Evolutionary conservation across 2,888 invertebrate genomes (phyloP).

Genomic region (Gisinianus flammeolus): DNA sequence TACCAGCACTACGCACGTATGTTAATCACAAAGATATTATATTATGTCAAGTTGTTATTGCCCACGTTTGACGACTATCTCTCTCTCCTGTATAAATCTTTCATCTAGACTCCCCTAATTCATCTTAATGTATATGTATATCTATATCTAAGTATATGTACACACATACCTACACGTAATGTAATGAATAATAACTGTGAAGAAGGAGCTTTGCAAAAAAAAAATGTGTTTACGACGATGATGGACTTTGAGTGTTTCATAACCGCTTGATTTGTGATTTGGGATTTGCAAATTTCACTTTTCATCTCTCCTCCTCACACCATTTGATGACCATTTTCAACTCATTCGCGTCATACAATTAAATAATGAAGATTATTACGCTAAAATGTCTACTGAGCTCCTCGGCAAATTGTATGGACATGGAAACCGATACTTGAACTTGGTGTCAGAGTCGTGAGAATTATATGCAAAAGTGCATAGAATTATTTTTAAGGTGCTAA

Average conservation of each 20-base stretch:
- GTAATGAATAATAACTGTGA: background rate
- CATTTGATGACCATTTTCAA: too few relatives aligned
- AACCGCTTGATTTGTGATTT: conserved; percentile 38
- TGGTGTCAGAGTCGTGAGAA: too few relatives aligned
- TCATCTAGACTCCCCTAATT: background rate
- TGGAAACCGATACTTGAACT: background rate
- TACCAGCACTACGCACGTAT: background rate
- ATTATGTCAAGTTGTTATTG: background rate
- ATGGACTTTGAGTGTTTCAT: conserved; percentile 44
- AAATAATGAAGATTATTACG: too few relatives aligned
- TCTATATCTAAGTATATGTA: background rate
- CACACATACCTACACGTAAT: background rate
- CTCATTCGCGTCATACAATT: too few relatives aligned
- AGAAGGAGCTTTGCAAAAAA: background rate
- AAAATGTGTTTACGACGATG: background rate
- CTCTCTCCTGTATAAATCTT: background rate
- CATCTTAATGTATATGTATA: background rate
- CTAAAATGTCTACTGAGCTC: background rate
- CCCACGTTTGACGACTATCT: background rate
- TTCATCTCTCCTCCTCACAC: conserved; percentile 45
- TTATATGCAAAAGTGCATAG: too few relatives aligned
- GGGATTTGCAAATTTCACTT: conserved; percentile 55
- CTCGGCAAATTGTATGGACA: background rate
- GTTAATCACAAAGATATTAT: background rate
- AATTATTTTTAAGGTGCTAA: too few relatives aligned